Evolutionary conservation across 2,888 invertebrate species (phyloP).

Genomic region (Cetonia aurata): DNA sequence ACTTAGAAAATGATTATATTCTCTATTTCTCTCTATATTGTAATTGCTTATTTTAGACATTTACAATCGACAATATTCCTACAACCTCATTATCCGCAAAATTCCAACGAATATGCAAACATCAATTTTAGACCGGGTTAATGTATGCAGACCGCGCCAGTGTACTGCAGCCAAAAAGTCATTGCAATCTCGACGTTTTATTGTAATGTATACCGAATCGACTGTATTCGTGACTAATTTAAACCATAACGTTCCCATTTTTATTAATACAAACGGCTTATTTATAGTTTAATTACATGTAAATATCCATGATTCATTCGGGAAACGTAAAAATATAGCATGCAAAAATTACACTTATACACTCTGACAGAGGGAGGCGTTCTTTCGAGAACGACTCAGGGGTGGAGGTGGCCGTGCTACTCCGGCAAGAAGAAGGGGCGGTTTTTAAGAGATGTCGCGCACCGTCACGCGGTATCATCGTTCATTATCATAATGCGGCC

Average conservation of each 20-base stretch:
- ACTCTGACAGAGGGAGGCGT: no score
- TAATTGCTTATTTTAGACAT: no score
- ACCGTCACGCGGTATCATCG: constrained; percentile 57
- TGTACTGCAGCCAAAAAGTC: constrained; percentile 6
- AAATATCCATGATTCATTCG: constrained; percentile 45
- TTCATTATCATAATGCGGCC: constrained; percentile 57
- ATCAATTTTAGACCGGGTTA: constrained; percentile 15
- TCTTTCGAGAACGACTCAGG: no score
- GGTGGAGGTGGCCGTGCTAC: neutral
- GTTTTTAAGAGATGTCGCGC: constrained; percentile 52
- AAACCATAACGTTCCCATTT: constrained; percentile 24
- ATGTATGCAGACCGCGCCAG: constrained; percentile 11
- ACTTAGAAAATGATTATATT: no score
- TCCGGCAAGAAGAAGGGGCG: constrained; percentile 6
- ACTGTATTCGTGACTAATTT: constrained; percentile 31
- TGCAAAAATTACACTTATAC: constrained; percentile 40
- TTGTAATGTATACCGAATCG: constrained; percentile 1
- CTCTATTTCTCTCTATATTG: no score
- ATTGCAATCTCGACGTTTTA: constrained; percentile 5
- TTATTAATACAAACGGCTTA: constrained; percentile 41
- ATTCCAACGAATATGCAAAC: neutral
- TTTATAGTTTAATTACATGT: constrained; percentile 46
- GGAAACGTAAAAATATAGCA: constrained; percentile 38
- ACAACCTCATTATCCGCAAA: neutral
- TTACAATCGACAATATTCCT: no score